These are phyloP conservation scores for Chunga burmeisteri DNA, from an alignment of 2,113 vertebrate genomes.

Conservation along the genomic window DNA sequence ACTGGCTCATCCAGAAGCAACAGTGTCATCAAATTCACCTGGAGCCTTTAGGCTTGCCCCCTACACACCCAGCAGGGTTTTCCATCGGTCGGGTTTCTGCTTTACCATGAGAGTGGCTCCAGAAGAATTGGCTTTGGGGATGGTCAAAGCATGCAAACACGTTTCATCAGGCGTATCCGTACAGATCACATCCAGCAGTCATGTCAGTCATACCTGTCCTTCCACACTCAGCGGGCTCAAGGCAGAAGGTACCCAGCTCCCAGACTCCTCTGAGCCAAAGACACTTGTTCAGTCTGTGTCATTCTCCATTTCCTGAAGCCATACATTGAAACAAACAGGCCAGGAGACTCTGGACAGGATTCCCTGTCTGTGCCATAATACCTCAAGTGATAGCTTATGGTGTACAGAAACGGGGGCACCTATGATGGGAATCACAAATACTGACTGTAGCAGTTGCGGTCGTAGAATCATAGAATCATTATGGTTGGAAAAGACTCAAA, in stretches of 20 bases:
- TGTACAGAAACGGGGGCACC: neutral
- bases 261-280: neutral
- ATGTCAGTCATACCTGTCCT: neutral
- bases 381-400: neutral
- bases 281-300: neutral
- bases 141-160: fast-evolving
- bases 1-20: neutral
- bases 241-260: neutral
- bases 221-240: neutral
- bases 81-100: neutral
- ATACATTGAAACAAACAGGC: neutral
- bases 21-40: neutral
- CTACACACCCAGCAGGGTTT: neutral
- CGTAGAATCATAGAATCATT: too few relatives aligned
- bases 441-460: neutral
- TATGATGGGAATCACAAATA: neutral
- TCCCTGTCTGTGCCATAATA: neutral
- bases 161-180: neutral
- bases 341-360: neutral
- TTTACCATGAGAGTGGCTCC: neutral
- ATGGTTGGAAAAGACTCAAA: too few relatives aligned
- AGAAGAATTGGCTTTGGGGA: neutral
- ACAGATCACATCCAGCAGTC: neutral
- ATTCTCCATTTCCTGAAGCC: neutral
- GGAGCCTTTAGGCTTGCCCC: neutral